Conservation (phyloP, 2,888 invertebrate species). For the Harpalus rufipes region DNA sequence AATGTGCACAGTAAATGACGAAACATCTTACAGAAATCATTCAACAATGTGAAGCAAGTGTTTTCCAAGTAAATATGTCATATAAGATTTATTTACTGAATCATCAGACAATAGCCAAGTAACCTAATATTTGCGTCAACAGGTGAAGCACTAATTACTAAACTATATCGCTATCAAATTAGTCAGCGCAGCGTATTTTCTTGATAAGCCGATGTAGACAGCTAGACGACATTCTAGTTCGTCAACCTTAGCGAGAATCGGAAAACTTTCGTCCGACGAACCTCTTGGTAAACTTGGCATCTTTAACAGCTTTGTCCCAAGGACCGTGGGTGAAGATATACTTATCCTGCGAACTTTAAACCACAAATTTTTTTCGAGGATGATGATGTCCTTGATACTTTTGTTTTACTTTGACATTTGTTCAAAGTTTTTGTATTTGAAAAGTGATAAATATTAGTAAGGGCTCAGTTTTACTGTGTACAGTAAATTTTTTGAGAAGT, state of each 20-base stretch:
- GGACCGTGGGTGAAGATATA: constrained; percentile 38
- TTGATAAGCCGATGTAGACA: constrained; percentile 58
- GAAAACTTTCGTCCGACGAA: constrained; percentile 32
- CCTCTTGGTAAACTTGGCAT: constrained; percentile 54
- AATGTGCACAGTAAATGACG: constrained; percentile 12
- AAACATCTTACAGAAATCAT: constrained; percentile 7
- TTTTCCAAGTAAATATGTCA: constrained; percentile 5
- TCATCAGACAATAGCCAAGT: constrained; percentile 22
- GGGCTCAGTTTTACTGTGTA: too few relatives aligned
- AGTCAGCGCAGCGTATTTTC: constrained; percentile 45
- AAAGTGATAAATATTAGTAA: constrained; percentile 21
- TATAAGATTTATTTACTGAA: constrained; percentile 43
- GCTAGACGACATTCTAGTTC: constrained; percentile 51
- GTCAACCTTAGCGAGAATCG: constrained; percentile 50
- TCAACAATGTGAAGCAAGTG: constrained; percentile 18
- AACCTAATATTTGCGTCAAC: constrained; percentile 16
- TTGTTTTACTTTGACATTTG: not conserved
- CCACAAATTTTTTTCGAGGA: not conserved
- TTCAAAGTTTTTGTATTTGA: not conserved
- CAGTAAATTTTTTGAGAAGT: too few relatives aligned
- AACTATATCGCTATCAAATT: constrained; percentile 38
- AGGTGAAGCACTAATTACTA: constrained; percentile 47
- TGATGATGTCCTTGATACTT: not conserved
- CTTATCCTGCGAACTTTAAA: constrained; percentile 3
- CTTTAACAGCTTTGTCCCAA: constrained; percentile 28